Conservation (phyloP, 2,113 vertebrate species). For the Leuciscus idus region DNA sequence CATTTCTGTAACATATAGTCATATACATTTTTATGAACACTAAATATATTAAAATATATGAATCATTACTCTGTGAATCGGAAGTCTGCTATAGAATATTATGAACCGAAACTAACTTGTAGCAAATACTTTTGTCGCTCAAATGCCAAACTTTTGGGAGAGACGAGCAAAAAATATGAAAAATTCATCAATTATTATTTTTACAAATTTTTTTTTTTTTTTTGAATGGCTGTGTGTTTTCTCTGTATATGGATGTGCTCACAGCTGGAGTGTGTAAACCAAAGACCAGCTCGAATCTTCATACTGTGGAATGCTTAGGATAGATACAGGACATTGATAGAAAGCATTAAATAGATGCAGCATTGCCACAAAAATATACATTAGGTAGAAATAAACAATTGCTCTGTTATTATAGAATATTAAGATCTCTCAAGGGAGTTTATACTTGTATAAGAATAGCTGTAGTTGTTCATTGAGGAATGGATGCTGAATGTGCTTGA, state of each 20-base stretch:
- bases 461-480: constrained; percentile 33
- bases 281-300: constrained; percentile 45
- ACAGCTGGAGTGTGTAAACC: constrained; percentile 40
- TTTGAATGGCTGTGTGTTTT: too few relatives aligned
- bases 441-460: constrained; percentile 26
- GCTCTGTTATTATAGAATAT: constrained; percentile 25
- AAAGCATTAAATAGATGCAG: neutral
- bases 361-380: constrained; percentile 1
- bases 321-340: neutral
- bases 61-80: neutral
- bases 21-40: neutral
- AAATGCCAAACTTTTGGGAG: neutral
- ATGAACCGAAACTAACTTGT: neutral
- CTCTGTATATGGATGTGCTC: too few relatives aligned
- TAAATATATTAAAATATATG: neutral
- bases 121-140: neutral
- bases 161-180: neutral
- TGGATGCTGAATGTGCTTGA: constrained; percentile 30
- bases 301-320: constrained; percentile 9
- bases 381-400: constrained; percentile 32
- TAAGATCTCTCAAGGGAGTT: constrained; percentile 20
- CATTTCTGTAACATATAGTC: neutral
- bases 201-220: neutral
- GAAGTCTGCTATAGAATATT: neutral
- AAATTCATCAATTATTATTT: neutral